Percentiles rank a stretch among this genome's conserved stretches.
Conservation (phyloP, 2,113 vertebrate species). For the Triplophysa tibetana region DNA sequence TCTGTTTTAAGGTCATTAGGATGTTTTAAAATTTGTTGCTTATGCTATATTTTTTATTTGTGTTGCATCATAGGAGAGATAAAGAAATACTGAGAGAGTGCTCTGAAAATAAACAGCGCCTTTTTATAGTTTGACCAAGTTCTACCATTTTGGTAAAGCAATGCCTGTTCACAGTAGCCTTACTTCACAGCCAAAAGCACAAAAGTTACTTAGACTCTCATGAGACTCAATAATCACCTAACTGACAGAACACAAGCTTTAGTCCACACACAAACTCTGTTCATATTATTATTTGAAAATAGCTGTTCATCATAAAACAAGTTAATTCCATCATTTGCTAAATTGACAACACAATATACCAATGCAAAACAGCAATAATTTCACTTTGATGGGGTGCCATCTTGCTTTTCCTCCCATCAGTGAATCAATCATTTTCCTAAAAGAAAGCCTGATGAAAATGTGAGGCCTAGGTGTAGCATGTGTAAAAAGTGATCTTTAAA, state of each 20-base stretch:
- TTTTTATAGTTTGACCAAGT: neutral
- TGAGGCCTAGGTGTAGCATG: constrained; percentile 3
- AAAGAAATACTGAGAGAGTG: neutral
- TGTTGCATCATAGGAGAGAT: neutral
- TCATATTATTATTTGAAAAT: neutral
- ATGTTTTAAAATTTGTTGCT: neutral
- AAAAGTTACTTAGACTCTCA: constrained; percentile 9
- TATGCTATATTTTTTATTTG: neutral
- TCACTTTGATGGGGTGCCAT: neutral
- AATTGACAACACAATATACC: neutral
- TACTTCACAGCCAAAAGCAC: constrained; percentile 7
- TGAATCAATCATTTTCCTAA: constrained; percentile 8
- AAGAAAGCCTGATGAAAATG: constrained; percentile 1
- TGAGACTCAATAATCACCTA: constrained; percentile 15
- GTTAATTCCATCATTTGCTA: neutral
- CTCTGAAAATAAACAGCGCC: neutral
- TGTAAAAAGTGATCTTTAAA: neutral
- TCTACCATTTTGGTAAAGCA: neutral
- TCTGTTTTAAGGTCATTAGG: neutral
- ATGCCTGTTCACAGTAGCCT: neutral
- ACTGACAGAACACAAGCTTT: constrained; percentile 11
- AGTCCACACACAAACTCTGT: neutral
- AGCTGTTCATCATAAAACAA: neutral
- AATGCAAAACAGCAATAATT: too few relatives aligned
- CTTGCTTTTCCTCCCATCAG: constrained; percentile 15